These are phyloP conservation scores for Cistogaster globosa DNA, from an alignment of 2,888 invertebrate genomes.

Conservation along the genomic window DNA sequence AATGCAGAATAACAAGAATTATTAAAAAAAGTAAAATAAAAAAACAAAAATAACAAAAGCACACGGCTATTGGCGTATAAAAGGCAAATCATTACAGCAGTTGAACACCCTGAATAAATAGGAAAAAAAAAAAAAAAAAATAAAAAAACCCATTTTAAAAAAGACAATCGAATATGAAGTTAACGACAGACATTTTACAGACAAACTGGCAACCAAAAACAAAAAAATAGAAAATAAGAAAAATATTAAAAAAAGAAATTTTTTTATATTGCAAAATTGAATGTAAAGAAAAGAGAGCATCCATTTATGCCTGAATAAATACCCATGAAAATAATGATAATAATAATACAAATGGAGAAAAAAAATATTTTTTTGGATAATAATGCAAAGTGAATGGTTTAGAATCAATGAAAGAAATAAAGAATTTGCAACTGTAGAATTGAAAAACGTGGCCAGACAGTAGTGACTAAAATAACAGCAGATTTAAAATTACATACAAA, in stretches of 20 bases:
- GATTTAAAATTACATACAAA: background rate
- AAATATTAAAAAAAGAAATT: slow-evolving; percentile 9
- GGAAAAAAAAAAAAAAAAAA: slow-evolving; percentile 38
- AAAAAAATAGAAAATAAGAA: slow-evolving; percentile 22
- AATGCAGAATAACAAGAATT: slow-evolving; percentile 17
- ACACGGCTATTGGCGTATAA: slow-evolving; percentile 48
- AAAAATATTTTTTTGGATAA: slow-evolving; percentile 34
- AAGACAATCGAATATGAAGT: slow-evolving; percentile 63
- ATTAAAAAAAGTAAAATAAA: slow-evolving; percentile 36
- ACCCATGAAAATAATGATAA: slow-evolving; percentile 51
- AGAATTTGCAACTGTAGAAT: slow-evolving; percentile 28
- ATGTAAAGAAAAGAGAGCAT: slow-evolving; percentile 65
- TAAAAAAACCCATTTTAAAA: slow-evolving; percentile 37
- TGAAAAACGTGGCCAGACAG: slow-evolving; percentile 24
- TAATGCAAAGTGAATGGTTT: slow-evolving; percentile 43
- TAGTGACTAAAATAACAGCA: background rate
- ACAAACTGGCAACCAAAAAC: slow-evolving; percentile 62
- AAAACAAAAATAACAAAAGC: slow-evolving; percentile 18
- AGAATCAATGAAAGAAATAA: slow-evolving; percentile 51
- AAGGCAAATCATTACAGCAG: slow-evolving; percentile 69
- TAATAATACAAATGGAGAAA: slow-evolving; percentile 21
- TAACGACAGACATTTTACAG: slow-evolving; percentile 62
- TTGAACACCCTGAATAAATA: slow-evolving; percentile 64
- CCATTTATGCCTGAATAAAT: slow-evolving; percentile 69
- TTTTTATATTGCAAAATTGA: slow-evolving; percentile 46